Conservation (phyloP, 2,797 vertebrate species). For the Poeciliopsis turneri region DNA sequence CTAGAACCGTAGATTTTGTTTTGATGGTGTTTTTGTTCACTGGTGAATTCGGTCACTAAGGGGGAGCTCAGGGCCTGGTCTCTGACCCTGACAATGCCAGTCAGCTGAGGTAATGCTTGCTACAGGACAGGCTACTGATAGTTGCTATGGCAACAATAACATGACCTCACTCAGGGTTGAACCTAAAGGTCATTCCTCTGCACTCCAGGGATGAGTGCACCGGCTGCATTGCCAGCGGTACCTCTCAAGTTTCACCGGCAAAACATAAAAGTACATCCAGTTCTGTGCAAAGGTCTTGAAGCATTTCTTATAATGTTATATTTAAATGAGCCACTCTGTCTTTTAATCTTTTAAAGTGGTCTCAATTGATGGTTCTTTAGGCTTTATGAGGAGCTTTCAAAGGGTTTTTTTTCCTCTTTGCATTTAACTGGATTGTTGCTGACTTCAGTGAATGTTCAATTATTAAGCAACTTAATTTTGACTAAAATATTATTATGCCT, state of each 20-base stretch:
- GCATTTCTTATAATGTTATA: background rate
- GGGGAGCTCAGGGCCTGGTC: conserved; percentile 81
- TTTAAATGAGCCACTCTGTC: background rate
- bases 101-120: conserved; percentile 84
- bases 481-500: background rate
- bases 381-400: background rate
- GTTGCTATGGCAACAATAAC: conserved; percentile 81
- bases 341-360: background rate
- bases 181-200: conserved; percentile 82
- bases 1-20: conserved; percentile 24
- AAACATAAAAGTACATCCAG: conserved; percentile 18
- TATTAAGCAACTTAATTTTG: background rate
- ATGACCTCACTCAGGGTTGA: conserved; percentile 82
- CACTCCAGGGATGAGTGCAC: conserved; percentile 54
- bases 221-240: conserved; percentile 58
- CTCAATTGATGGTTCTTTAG: background rate
- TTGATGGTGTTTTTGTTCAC: conserved; percentile 67
- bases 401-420: background rate
- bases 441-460: background rate
- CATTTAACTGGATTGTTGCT: background rate
- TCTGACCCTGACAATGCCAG: conserved; percentile 83
- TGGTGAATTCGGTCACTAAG: conserved; percentile 71
- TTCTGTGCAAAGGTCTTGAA: background rate
- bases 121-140: conserved; percentile 77
- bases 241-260: conserved; percentile 64